A percentile compares a stretch with the other conserved stretches of the same genome.
phyloP scores from a whole-genome alignment of 2,797 vertebrate genomes.

The Podarcis siculus region DNA sequence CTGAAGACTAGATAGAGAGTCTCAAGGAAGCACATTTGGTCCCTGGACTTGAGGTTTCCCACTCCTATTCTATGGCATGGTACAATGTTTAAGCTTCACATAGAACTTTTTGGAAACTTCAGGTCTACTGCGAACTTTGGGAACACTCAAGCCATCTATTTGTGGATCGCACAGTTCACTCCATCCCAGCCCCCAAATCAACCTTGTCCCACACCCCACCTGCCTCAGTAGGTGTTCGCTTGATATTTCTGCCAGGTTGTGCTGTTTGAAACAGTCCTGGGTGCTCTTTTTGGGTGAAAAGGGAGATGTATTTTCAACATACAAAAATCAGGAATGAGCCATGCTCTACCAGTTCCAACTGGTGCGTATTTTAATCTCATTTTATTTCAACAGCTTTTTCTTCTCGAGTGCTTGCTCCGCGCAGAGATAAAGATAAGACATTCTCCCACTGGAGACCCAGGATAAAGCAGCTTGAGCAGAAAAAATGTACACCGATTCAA shows the following conservation, averaged over 20 bases:
- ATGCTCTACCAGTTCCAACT: slow-evolving; percentile 71
- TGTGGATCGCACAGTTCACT: slow-evolving; percentile 41
- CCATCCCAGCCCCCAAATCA: slow-evolving; percentile 11
- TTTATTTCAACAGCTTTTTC: slow-evolving; percentile 73
- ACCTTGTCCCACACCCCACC: slow-evolving; percentile 21
- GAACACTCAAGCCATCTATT: slow-evolving; percentile 28
- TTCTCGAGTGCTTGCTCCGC: slow-evolving; percentile 61
- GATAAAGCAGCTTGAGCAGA: slow-evolving; percentile 63
- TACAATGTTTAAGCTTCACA: neutral
- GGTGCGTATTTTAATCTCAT: slow-evolving; percentile 71
- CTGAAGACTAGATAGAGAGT: too few species aligned
- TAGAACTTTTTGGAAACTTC: neutral
- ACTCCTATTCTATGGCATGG: neutral
- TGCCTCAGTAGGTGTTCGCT: neutral
- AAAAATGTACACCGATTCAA: slow-evolving; percentile 19
- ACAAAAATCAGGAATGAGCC: slow-evolving; percentile 70
- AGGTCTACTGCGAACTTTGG: neutral
- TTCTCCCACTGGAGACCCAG: slow-evolving; percentile 62
- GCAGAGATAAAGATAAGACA: slow-evolving; percentile 70
- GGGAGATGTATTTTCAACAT: slow-evolving; percentile 66
- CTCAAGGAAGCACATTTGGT: too few species aligned
- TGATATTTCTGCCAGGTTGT: slow-evolving; percentile 61
- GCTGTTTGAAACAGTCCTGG: slow-evolving; percentile 65
- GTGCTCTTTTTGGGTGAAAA: slow-evolving; percentile 61
- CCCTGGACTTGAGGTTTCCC: too few species aligned